Conservation (phyloP, 2,888 invertebrate species). For the Agrotis ipsilon region DNA sequence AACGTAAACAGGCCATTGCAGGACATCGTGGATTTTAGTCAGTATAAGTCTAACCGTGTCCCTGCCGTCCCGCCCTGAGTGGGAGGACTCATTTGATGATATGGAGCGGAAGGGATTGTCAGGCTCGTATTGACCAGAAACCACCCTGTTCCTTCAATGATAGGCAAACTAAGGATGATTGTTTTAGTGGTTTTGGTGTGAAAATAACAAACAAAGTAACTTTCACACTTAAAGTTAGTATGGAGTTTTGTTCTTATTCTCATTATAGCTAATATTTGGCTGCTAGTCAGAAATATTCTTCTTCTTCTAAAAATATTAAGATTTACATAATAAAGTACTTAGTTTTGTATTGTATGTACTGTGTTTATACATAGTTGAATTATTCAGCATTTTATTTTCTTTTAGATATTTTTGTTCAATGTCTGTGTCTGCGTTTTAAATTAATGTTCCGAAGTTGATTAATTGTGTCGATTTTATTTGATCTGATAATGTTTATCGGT, state of each 20-base stretch:
- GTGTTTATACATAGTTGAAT: constrained; percentile 27
- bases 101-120: no score
- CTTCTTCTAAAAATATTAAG: no score
- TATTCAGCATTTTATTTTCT: constrained; percentile 25
- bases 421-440: not conserved
- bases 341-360: constrained; percentile 24
- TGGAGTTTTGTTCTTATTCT: constrained; percentile 44
- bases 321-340: constrained; percentile 33
- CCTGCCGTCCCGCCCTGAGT: no score
- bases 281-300: constrained; percentile 30
- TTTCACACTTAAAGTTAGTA: not conserved
- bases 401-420: constrained; percentile 13
- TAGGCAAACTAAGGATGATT: no score
- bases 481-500: constrained; percentile 13
- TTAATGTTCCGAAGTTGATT: constrained; percentile 8
- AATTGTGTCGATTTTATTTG: constrained; percentile 17
- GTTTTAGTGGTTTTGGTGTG: no score
- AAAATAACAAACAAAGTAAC: no score
- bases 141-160: no score
- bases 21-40: no score
- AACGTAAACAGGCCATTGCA: no score
- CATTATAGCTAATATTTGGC: constrained; percentile 49
- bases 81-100: no score
- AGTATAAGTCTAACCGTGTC: no score
- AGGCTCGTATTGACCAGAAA: no score